Evolutionary conservation across 2,888 invertebrate genomes (phyloP), one percentile per base, ranked within the genome.

Genomic region (Callinectes sapidus): DNA sequence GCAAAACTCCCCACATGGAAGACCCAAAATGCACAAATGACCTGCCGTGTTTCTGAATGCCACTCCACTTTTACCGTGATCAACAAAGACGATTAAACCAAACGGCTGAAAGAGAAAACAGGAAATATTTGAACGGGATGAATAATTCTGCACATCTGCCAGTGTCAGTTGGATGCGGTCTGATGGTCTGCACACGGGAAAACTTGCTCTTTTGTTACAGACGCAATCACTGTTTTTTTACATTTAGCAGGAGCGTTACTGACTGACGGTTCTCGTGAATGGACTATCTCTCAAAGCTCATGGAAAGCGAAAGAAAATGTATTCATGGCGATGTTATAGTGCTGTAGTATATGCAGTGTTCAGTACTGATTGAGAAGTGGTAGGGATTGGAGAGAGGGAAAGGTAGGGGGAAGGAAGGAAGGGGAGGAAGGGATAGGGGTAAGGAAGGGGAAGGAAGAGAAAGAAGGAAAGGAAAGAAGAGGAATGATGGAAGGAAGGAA

Each of bases 31-130:
- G 16, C 35, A 81, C 35, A 81, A 35, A 81, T 81, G 35, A 13
- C 35, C 35, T 81, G 35, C 81, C 14, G 35, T 81, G 81, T 35
- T 81, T 16, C 35, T 3, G 32, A 77, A 35, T 35, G 3, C 35
- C 81, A 13, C 14, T 32, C 35, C 35, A 81, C 32, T 81, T 81
- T 81, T 28, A 28, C 71, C 81, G 81, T 35, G 81, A 35, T 35
- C 81, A 81, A 35, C 81, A 81, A 81, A 81, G 81, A 81, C 81
- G 81, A 81, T 81, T 81, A 81, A 32, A 35, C 32, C 35, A 81
- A 81, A 81, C 14, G 35, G 16, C 13, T 35, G 16, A 81, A 81
- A 32, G 35, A 81, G 81, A 71, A 71, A 71, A 28, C 71, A 28
- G n/a, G 71, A 28, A 28, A 71, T 71, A 71, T 71, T 71, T 71